Base-by-base conservation (phyloP, 2,113 vertebrate genomes). In the Dicerorhinus sumatrensis region DNA sequence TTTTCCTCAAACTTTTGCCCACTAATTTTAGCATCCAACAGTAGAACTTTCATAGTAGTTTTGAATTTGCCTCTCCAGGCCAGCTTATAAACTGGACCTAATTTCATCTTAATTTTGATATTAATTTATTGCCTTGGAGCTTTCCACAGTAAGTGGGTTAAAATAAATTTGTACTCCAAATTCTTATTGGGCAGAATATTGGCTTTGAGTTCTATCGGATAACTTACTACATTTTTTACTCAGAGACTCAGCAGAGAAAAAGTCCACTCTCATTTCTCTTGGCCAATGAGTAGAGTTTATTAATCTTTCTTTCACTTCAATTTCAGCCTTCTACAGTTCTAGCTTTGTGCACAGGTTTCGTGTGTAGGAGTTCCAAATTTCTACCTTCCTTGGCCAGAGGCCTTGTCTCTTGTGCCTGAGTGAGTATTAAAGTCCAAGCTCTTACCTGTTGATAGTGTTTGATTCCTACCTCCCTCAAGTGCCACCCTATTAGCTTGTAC, bases 161-260 rank as follows among this genome's bases (percentile, higher is more conserved):
- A 97, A 97, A 80, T 86, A 94, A 91, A 86, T 70, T 77, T 80
- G 58, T 83, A 87, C 62, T 80, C 13, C 31, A 87, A 70, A 93
- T 92, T 93, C 23, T 95, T 81, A 84, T 62, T 96, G 80, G n/a
- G n/a, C 36, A 91, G 85, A 95, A 82, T 93, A 81, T 92, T 95
- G 69, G 27, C 94, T 96, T 93, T 82, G 77, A 89, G 73, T 96
- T 96, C 31, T 94, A 39, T 62, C 23, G 92, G 48, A 73, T 94
- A 94, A 54, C 36, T 84, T 27, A 79, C 84, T 54, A 54, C 14
- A 14, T 54, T 54, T 89, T 23, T 12, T 73, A 76, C 33, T 62
- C 21, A 75, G 62, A 88, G 36, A 96, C 62, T 63, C 81, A 86
- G 33, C 39, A 29, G 46, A 93, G 72, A 88, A 91, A 91, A 93